phyloP scores from a whole-genome alignment of 2,888 invertebrate species.

The Drosophila mulleri region DNA sequence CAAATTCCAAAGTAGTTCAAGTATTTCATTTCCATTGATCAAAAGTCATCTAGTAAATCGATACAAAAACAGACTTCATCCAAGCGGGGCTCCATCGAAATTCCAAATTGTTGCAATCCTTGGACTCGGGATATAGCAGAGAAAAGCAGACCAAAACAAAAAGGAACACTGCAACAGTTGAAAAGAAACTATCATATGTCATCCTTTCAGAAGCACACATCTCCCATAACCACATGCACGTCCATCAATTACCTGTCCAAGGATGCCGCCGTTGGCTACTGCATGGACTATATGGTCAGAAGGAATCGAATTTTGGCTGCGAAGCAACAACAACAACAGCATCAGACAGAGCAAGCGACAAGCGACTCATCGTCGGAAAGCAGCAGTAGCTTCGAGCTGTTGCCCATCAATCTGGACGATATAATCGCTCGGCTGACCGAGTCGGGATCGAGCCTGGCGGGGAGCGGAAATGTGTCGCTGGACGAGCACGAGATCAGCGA shows the following conservation, averaged over 20 bases:
- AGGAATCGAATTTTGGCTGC: slow-evolving; percentile 1
- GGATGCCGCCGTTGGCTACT: slow-evolving; percentile 21
- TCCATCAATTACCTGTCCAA: slow-evolving; percentile 6
- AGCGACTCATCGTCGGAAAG: background rate
- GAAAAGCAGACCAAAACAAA: background rate
- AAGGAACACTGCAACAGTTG: background rate
- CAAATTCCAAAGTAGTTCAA: background rate
- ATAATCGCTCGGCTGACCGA: slow-evolving; percentile 43
- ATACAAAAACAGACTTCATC: slow-evolving; percentile 5
- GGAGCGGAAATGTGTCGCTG: slow-evolving; percentile 97
- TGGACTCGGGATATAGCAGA: slow-evolving; percentile 4
- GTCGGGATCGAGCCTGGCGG: slow-evolving; percentile 79
- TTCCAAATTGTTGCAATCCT: slow-evolving; percentile 42
- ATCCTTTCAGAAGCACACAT: slow-evolving; percentile 4
- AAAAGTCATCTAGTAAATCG: slow-evolving; percentile 6
- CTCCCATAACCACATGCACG: background rate
- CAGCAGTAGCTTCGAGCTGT: slow-evolving; percentile 15
- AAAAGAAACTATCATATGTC: slow-evolving; percentile 22
- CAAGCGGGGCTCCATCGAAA: slow-evolving; percentile 33
- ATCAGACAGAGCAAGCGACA: background rate
- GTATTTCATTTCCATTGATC: slow-evolving; percentile 6
- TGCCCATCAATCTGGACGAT: slow-evolving; percentile 33
- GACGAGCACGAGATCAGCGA: slow-evolving; percentile 98
- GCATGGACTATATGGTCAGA: slow-evolving; percentile 32
- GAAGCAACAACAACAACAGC: background rate